phyloP scores from a whole-genome alignment of 2,113 vertebrate genomes.

The Ailurus styani region DNA sequence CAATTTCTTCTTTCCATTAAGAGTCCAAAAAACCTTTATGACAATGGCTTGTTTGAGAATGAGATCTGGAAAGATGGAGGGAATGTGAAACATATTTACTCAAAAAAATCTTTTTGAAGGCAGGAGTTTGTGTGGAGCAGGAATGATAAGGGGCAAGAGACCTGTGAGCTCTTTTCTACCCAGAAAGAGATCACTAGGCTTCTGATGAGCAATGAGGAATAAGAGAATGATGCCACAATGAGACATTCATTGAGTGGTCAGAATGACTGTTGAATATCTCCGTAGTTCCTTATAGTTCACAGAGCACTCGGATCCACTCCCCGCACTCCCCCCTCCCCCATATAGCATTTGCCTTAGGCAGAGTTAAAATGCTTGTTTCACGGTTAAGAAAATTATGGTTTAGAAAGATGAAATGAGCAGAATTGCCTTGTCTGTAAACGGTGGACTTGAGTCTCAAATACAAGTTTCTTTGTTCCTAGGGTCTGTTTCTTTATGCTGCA shows the following conservation, averaged over 20 bases:
- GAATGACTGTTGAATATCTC: no score
- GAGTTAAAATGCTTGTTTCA: not conserved
- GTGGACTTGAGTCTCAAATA: not conserved
- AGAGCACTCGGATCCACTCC: not conserved
- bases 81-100: not conserved
- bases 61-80: not conserved
- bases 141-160: not conserved
- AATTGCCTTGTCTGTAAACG: not conserved
- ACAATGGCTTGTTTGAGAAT: not conserved
- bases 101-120: not conserved
- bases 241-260: not conserved
- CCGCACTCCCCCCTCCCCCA: no score
- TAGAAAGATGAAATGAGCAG: not conserved
- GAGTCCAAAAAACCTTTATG: not conserved
- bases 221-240: not conserved
- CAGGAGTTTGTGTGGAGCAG: not conserved
- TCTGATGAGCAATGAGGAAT: not conserved
- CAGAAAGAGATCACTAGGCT: not conserved
- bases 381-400: not conserved
- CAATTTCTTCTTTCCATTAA: not conserved
- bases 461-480: not conserved
- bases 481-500: not conserved
- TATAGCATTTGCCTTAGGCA: not conserved
- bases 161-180: not conserved
- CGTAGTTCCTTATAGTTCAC: not conserved